Conservation (phyloP, 2,888 invertebrate genomes). For the Eudemis profundana region DNA sequence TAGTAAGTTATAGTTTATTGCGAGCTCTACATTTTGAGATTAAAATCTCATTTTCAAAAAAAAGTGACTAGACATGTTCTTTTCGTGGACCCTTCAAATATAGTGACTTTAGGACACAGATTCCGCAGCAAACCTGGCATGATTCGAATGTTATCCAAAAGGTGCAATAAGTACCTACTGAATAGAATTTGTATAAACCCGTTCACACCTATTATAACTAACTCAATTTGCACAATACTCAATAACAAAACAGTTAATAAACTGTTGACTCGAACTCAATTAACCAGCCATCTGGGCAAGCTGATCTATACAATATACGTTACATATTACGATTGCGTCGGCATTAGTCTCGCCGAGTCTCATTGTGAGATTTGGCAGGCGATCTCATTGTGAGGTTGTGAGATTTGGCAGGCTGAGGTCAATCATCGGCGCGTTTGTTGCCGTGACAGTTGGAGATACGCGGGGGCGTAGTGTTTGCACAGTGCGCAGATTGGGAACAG, state of each 20-base stretch:
- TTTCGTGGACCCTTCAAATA: too few species aligned
- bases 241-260: constrained; percentile 24
- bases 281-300: constrained; percentile 71
- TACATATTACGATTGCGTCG: constrained; percentile 68
- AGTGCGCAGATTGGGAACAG: constrained; percentile 21
- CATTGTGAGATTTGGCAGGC: constrained; percentile 47
- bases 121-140: too few species aligned
- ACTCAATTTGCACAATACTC: constrained; percentile 29
- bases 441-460: constrained; percentile 68
- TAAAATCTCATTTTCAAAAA: too few species aligned
- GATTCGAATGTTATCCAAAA: constrained; percentile 5
- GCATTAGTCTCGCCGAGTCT: constrained; percentile 67
- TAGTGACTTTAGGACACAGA: too few species aligned
- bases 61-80: too few species aligned
- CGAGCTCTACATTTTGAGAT: too few species aligned
- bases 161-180: constrained; percentile 1
- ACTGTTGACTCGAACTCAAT: constrained; percentile 46
- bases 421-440: constrained; percentile 77
- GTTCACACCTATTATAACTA: constrained; percentile 26
- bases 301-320: constrained; percentile 53
- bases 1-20: too few species aligned
- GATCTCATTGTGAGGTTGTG: constrained; percentile 50
- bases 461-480: constrained; percentile 70
- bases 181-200: constrained; percentile 10
- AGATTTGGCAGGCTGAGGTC: constrained; percentile 60